A percentile compares a stretch with the other conserved stretches of the same genome.
These are phyloP conservation scores for Diplazon laetatorius DNA, from an alignment of 2,888 invertebrate genomes.

Conservation along the genomic window DNA sequence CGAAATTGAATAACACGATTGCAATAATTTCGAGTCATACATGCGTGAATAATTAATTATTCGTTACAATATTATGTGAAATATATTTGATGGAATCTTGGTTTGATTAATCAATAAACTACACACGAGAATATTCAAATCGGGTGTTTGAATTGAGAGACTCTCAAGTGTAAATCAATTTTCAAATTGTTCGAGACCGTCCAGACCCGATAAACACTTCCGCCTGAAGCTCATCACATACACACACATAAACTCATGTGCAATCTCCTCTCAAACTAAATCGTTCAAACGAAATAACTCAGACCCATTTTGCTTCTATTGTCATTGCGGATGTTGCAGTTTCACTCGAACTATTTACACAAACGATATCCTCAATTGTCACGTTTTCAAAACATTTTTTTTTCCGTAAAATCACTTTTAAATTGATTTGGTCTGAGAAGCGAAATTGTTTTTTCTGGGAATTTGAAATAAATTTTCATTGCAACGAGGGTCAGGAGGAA, in stretches of 20 bases:
- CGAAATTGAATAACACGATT: too few relatives aligned
- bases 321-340: conserved; percentile 15
- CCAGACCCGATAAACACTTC: neutral
- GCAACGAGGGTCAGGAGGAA: neutral
- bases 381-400: too few relatives aligned
- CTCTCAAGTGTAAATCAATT: neutral
- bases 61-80: conserved; percentile 5
- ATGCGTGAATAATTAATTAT: conserved; percentile 8
- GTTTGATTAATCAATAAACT: too few relatives aligned
- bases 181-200: neutral
- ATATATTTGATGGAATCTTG: conserved; percentile 16
- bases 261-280: conserved; percentile 5
- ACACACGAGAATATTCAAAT: too few relatives aligned
- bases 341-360: conserved; percentile 9
- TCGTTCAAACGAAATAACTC: conserved; percentile 13
- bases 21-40: conserved; percentile 10
- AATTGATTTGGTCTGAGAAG: neutral
- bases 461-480: too few relatives aligned
- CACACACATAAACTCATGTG: neutral
- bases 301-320: neutral
- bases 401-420: too few relatives aligned
- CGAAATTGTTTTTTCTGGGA: neutral
- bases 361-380: neutral
- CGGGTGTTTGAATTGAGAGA: conserved; percentile 7
- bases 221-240: neutral